Evolutionary conservation across 2,113 vertebrate species (phyloP).

Genomic region (Ellobius talpinus): DNA sequence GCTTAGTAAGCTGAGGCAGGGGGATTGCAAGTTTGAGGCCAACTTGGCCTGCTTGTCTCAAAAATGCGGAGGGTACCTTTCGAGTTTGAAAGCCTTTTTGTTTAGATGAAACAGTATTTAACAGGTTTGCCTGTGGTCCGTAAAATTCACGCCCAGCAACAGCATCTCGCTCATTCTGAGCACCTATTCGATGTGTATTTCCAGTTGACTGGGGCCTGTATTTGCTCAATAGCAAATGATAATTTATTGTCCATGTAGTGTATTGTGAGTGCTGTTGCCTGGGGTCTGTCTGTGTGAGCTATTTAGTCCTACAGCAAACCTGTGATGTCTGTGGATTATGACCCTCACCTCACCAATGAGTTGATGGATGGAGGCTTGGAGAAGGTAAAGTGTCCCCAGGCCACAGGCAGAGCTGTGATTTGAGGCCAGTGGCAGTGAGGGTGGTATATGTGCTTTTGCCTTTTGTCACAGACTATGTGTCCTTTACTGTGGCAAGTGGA

Average conservation of each 20-base stretch:
- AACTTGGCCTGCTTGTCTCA: not conserved
- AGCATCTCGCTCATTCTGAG: not conserved
- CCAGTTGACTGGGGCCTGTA: not conserved
- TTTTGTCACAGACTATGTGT: not conserved
- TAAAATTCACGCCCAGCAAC: not conserved
- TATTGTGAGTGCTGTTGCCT: not conserved
- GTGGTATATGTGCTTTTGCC: not conserved
- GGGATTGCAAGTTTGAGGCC: not conserved
- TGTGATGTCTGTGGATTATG: not conserved
- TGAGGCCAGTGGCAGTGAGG: not conserved
- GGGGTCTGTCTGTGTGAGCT: not conserved
- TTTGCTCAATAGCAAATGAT: not conserved
- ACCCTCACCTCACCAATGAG: not conserved
- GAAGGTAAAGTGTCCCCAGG: not conserved
- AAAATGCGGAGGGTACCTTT: not conserved
- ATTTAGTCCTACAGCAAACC: not conserved
- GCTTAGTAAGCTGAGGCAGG: not conserved
- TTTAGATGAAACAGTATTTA: conserved; percentile 30
- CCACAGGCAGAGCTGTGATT: not conserved
- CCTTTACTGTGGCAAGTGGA: not conserved
- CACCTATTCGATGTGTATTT: conserved; percentile 39
- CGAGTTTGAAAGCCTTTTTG: conserved; percentile 63
- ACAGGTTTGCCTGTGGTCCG: conserved; percentile 9
- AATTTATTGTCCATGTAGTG: not conserved
- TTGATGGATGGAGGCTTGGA: not conserved